Conservation (phyloP, 2,888 invertebrate species). For the Rhyacophila evoluta region DNA sequence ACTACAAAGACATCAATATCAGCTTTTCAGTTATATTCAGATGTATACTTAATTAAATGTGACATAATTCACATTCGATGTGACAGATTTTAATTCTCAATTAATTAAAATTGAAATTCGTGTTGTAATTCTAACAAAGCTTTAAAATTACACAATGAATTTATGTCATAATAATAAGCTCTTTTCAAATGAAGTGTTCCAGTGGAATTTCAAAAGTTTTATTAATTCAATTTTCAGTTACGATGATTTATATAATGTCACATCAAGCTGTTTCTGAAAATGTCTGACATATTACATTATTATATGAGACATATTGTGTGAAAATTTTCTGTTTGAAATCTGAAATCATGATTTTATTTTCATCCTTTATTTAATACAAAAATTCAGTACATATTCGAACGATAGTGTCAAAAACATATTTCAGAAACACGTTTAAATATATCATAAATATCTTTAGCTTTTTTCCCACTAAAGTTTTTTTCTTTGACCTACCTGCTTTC, state of each 20-base stretch:
- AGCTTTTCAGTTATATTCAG: no score
- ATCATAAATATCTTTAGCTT: no score
- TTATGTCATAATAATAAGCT: background rate
- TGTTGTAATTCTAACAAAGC: background rate
- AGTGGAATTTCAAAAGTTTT: background rate
- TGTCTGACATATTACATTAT: background rate
- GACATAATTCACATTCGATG: background rate
- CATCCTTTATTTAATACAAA: no score
- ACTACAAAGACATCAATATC: no score
- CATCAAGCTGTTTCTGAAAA: background rate
- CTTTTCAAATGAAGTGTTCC: constrained; percentile 27
- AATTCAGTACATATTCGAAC: no score
- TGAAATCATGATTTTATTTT: no score
- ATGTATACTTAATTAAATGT: no score
- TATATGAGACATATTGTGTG: background rate
- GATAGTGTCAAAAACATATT: no score
- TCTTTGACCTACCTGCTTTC: no score
- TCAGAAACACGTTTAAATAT: no score
- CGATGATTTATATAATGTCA: constrained; percentile 12
- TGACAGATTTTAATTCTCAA: background rate
- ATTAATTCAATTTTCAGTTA: constrained; percentile 15
- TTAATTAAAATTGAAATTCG: background rate
- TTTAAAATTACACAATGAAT: constrained; percentile 18
- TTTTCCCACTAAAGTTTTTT: no score
- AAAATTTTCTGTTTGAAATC: background rate